Evolutionary conservation across 1,140 invertebrate species (phyloP), one percentile per base, ranked within the genome.

Genomic region (Pachypeltis micranthus): DNA sequence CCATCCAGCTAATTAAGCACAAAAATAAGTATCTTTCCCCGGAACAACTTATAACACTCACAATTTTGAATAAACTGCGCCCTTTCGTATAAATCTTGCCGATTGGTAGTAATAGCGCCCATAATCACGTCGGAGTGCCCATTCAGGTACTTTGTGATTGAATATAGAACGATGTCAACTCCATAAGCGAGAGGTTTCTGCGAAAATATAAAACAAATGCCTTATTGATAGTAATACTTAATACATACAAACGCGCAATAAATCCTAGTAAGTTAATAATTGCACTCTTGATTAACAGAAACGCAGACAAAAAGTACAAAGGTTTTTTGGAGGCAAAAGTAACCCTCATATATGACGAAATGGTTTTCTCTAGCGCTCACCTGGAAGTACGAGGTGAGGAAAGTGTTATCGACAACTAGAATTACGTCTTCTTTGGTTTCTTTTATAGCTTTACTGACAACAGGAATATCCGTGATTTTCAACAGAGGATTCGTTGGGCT

Each of bases 101-200:
- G 79, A 66, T 85, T 93, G 2, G 85, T 82, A 26, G 88, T 80
- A 4, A 87, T 80, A 7, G 89, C 86, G 2, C 96, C 96, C 96
- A 99, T 98, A 1, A 99, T 86, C 47, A 97, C 88, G 79, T 99
- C 96, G 1, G 91, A 88, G 75, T 99, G 96, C 0, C 96, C 96
- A 76, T 98, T 98, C 84, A 98, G 94, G 71, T 98, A 99, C 75
- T 99, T 99, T 0, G 95, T 97, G 26, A 96, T 69, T 0, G 96
- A 99, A 77, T 98, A 96, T 66, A 93, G 76, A 1, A 88, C 85
- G 55, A 98, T 80, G 76, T 99, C 95, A 1, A 91, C 95, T 10
- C 96, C 96, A 26, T 96, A 77, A 21, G 85, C 81, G 26, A 99
- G 74, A 2, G 96, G 96, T 65, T 85, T 80, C 85, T 90, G 66